Conservation (phyloP, 2,888 invertebrate genomes). For the Trichopria drosophilae region DNA sequence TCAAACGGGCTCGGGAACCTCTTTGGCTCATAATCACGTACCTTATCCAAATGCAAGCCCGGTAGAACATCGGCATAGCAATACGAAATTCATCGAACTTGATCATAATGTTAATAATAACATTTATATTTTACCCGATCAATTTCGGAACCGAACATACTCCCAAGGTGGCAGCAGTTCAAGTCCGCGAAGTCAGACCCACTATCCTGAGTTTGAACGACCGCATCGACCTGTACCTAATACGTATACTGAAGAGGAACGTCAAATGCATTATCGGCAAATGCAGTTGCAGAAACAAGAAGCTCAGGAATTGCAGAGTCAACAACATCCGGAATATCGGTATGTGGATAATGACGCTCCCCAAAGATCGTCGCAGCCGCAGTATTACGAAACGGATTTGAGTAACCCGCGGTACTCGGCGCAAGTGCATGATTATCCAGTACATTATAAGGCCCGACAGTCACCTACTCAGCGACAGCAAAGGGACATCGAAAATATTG, state of each 20-base stretch:
- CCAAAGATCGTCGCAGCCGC: conserved; percentile 37
- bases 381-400: conserved; percentile 41
- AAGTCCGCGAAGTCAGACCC: conserved; percentile 37
- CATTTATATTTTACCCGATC: conserved; percentile 52
- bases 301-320: conserved; percentile 36
- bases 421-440: conserved; percentile 39
- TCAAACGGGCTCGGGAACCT: conserved; percentile 27
- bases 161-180: conserved; percentile 51
- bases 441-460: conserved; percentile 35
- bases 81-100: conserved; percentile 45
- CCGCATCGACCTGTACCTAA: conserved; percentile 49
- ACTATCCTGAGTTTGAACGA: conserved; percentile 45
- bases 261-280: conserved; percentile 46
- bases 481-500: conserved; percentile 22
- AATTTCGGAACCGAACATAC: conserved; percentile 51
- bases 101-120: conserved; percentile 55
- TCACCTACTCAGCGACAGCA: conserved; percentile 7
- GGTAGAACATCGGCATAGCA: conserved; percentile 40
- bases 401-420: conserved; percentile 39
- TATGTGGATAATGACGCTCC: conserved; percentile 41
- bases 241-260: conserved; percentile 51
- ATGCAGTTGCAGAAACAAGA: conserved; percentile 42
- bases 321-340: conserved; percentile 42
- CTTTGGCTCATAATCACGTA: conserved; percentile 40
- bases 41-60: conserved; percentile 40